Percentiles rank a stretch among this genome's conserved stretches.
phyloP scores from a whole-genome alignment of 2,113 vertebrate species.

The Gopherus evgoodei region DNA sequence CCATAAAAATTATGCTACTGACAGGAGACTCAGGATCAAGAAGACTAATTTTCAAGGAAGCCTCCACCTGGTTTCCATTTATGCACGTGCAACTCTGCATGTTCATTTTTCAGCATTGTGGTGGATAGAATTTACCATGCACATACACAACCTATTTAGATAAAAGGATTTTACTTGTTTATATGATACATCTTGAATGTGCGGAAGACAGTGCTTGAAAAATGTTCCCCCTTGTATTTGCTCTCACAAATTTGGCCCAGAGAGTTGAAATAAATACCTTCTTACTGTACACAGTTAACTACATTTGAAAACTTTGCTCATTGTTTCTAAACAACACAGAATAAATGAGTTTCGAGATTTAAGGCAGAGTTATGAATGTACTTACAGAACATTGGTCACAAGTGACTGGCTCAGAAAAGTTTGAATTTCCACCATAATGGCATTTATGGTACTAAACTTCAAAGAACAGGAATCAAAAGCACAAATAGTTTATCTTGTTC shows the following conservation, averaged over 20 bases:
- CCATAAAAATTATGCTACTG: neutral
- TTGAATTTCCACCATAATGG: neutral
- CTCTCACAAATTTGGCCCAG: neutral
- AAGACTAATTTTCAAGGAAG: neutral
- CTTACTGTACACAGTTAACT: neutral
- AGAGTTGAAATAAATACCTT: neutral
- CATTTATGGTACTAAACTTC: neutral
- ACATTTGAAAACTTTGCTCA: neutral
- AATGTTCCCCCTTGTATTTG: neutral
- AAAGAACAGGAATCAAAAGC: constrained; percentile 11
- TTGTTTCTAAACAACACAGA: neutral
- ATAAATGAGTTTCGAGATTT: neutral
- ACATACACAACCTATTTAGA: neutral
- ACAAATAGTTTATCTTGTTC: neutral
- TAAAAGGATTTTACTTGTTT: neutral
- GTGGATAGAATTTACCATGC: neutral
- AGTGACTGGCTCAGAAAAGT: neutral
- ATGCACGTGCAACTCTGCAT: neutral
- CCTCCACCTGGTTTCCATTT: neutral
- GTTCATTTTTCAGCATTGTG: neutral
- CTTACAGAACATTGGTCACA: neutral
- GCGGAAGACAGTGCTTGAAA: neutral
- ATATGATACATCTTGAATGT: neutral
- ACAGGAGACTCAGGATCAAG: neutral
- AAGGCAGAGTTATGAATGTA: neutral